These are phyloP conservation scores for Xestia sexstrigata DNA, from an alignment of 2,888 invertebrate genomes.

Conservation along the genomic window DNA sequence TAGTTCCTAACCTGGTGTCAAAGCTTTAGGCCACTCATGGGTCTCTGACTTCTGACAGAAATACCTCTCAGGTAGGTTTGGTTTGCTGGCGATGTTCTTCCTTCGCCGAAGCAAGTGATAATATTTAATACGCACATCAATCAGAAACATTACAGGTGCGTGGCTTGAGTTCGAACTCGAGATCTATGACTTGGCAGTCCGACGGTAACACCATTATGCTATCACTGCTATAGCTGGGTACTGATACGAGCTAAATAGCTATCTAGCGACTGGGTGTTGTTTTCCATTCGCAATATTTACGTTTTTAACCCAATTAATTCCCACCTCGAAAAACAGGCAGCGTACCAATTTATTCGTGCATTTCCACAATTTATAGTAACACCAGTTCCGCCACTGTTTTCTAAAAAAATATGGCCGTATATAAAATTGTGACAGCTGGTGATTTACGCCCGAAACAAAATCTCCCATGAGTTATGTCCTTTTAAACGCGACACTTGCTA, in stretches of 20 bases:
- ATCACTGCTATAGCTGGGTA: neutral
- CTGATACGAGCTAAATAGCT: constrained; percentile 20
- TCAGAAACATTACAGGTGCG: no score
- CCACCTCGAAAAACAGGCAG: constrained; percentile 33
- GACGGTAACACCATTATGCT: no score
- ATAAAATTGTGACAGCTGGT: constrained; percentile 77
- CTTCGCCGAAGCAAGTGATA: no score
- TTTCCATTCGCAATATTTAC: constrained; percentile 28
- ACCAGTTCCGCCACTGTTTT: constrained; percentile 58
- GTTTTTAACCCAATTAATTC: constrained; percentile 51
- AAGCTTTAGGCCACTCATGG: no score
- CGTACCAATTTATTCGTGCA: constrained; percentile 57
- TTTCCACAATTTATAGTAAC: constrained; percentile 65
- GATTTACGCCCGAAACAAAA: constrained; percentile 83
- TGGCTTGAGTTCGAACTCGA: no score
- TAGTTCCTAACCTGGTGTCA: no score
- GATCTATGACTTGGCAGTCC: no score
- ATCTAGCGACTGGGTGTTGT: constrained; percentile 9
- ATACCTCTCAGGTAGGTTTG: no score
- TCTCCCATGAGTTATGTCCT: constrained; percentile 83
- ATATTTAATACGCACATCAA: no score
- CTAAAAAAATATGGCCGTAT: constrained; percentile 72
- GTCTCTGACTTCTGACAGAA: no score
- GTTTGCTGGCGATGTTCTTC: no score
- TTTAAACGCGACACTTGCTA: constrained; percentile 83